phyloP scores from a whole-genome alignment of 2,888 invertebrate genomes.

The Drosophila tripunctata region DNA sequence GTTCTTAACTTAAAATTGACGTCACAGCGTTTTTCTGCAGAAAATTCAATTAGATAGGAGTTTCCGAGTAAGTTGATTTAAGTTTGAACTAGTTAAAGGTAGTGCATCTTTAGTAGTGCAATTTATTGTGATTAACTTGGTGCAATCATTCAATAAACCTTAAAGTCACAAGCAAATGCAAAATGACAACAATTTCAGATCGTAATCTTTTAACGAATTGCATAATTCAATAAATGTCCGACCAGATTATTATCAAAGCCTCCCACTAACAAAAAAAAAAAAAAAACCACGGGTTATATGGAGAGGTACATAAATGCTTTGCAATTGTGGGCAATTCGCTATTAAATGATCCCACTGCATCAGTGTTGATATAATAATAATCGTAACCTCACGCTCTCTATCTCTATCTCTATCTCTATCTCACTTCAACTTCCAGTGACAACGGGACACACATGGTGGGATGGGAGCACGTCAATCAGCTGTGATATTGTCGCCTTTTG shows the following conservation, averaged over 20 bases:
- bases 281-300: neutral
- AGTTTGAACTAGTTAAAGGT: slow-evolving; percentile 10
- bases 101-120: slow-evolving; percentile 19
- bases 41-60: neutral
- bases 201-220: slow-evolving; percentile 78
- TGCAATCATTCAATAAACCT: slow-evolving; percentile 75
- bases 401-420: neutral
- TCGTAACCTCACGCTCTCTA: no score
- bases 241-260: slow-evolving; percentile 16
- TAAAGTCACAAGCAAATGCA: slow-evolving; percentile 39
- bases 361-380: slow-evolving; percentile 33
- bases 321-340: slow-evolving; percentile 48
- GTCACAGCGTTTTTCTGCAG: neutral
- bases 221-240: slow-evolving; percentile 73
- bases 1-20: neutral
- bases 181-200: slow-evolving; percentile 48
- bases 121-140: slow-evolving; percentile 29
- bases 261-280: neutral
- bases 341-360: slow-evolving; percentile 35
- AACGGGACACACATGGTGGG: neutral
- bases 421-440: slow-evolving; percentile 8
- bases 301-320: neutral
- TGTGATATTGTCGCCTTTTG: slow-evolving; percentile 54
- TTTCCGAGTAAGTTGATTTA: neutral
- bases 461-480: slow-evolving; percentile 4